Conservation (phyloP, 2,888 invertebrate species). For the Thalpophila matura region DNA sequence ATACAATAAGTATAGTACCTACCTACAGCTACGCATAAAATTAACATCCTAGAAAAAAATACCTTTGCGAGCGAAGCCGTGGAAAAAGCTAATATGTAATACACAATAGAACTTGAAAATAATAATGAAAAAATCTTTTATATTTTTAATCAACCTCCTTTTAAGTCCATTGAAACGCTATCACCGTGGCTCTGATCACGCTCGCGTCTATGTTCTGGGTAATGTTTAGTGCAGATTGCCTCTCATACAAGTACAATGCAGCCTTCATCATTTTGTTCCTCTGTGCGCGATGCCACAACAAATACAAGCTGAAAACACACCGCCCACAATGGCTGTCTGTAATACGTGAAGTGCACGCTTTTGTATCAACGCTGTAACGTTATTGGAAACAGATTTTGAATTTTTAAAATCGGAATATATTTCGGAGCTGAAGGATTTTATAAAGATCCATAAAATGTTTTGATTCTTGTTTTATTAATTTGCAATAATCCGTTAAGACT, state of each 20-base stretch:
- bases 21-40: background rate
- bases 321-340: slow-evolving; percentile 67
- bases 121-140: slow-evolving; percentile 12
- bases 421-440: background rate
- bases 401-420: slow-evolving; percentile 31
- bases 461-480: too few relatives aligned
- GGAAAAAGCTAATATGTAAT: slow-evolving; percentile 10
- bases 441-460: too few relatives aligned
- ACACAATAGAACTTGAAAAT: slow-evolving; percentile 34
- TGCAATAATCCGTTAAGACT: too few relatives aligned
- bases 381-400: slow-evolving; percentile 50
- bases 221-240: slow-evolving; percentile 73
- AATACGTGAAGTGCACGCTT: slow-evolving; percentile 72
- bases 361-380: slow-evolving; percentile 49
- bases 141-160: slow-evolving; percentile 36
- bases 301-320: slow-evolving; percentile 65
- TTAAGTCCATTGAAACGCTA: slow-evolving; percentile 44
- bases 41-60: background rate
- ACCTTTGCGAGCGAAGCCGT: background rate
- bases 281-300: slow-evolving; percentile 62
- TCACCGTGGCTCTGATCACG: slow-evolving; percentile 39
- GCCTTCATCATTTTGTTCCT: slow-evolving; percentile 74
- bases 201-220: slow-evolving; percentile 42
- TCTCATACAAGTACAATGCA: slow-evolving; percentile 73
- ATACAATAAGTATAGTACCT: too few relatives aligned